Evolutionary conservation across 2,797 vertebrate species (phyloP).

Genomic region (Hippocampus kuda): DNA sequence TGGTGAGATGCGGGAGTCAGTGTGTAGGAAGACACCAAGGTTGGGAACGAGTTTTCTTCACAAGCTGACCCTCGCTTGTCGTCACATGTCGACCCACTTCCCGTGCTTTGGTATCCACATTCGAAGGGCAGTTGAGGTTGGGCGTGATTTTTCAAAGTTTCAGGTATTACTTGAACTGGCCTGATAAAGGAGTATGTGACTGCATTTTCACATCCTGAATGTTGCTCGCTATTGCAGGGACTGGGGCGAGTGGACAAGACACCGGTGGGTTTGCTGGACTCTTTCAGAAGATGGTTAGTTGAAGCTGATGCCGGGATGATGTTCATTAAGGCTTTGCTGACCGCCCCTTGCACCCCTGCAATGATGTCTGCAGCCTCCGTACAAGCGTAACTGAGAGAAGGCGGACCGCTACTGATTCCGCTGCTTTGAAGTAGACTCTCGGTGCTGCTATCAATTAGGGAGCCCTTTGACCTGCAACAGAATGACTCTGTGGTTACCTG

Average conservation of each 20-base stretch:
- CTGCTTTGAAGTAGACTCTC: constrained; percentile 28
- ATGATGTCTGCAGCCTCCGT: constrained; percentile 18
- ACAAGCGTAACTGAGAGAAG: constrained; percentile 26
- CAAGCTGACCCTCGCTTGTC: constrained; percentile 9
- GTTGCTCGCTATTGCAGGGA: not conserved
- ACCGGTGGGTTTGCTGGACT: not conserved
- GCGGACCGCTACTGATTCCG: constrained; percentile 29
- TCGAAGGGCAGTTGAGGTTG: constrained; percentile 12
- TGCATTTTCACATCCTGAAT: constrained; percentile 29
- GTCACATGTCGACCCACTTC: not conserved
- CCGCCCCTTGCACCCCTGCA: constrained; percentile 11
- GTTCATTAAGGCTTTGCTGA: constrained; percentile 13
- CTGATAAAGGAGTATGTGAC: constrained; percentile 21
- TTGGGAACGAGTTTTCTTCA: not conserved
- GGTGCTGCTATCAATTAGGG: constrained; percentile 7
- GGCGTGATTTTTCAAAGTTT: not conserved
- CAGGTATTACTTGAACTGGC: not conserved
- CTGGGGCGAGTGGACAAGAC: not conserved
- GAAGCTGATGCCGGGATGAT: constrained; percentile 5
- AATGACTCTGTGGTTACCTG: constrained; percentile 3
- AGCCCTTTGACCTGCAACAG: constrained; percentile 30
- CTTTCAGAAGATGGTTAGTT: not conserved
- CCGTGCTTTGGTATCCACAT: constrained; percentile 12
- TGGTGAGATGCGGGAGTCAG: constrained; percentile 31
- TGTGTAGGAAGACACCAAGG: not conserved